phyloP scores from a whole-genome alignment of 1,140 invertebrate species.

The Drusus annulatus region DNA sequence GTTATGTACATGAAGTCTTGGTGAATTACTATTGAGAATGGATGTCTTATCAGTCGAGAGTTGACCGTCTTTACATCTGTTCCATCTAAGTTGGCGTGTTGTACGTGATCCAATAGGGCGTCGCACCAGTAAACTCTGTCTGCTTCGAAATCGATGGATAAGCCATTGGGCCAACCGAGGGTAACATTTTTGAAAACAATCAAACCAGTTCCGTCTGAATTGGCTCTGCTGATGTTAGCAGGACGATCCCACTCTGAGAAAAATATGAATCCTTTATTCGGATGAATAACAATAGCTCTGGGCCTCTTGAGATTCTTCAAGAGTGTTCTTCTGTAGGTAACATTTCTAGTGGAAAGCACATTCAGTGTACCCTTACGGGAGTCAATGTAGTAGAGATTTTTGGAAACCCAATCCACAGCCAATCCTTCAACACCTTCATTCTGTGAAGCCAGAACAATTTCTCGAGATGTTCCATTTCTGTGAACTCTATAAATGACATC shows the following conservation, averaged over 20 bases:
- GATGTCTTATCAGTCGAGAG: conserved; percentile 91
- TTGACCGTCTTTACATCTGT: conserved; percentile 93
- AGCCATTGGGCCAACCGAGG: conserved; percentile 95
- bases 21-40: conserved; percentile 96
- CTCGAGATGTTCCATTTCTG: conserved; percentile 88
- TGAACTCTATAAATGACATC: conserved; percentile 96
- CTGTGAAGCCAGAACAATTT: conserved; percentile 95
- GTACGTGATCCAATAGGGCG: conserved; percentile 94
- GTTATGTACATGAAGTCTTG: conserved; percentile 97
- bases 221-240: conserved; percentile 93
- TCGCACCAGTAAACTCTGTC: conserved; percentile 97
- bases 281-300: conserved; percentile 95
- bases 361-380: conserved; percentile 96
- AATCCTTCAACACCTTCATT: conserved; percentile 98
- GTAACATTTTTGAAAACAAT: conserved; percentile 93
- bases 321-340: conserved; percentile 87
- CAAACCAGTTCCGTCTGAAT: conserved; percentile 89
- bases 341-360: conserved; percentile 90
- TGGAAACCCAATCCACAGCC: conserved; percentile 97
- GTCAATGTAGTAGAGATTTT: conserved; percentile 98
- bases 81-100: conserved; percentile 95
- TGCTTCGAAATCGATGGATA: conserved; percentile 91
- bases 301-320: conserved; percentile 92
- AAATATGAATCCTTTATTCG: conserved; percentile 93
- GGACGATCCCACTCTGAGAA: conserved; percentile 98